phyloP scores from a whole-genome alignment of 2,888 invertebrate species.

The Phengaris alcon region DNA sequence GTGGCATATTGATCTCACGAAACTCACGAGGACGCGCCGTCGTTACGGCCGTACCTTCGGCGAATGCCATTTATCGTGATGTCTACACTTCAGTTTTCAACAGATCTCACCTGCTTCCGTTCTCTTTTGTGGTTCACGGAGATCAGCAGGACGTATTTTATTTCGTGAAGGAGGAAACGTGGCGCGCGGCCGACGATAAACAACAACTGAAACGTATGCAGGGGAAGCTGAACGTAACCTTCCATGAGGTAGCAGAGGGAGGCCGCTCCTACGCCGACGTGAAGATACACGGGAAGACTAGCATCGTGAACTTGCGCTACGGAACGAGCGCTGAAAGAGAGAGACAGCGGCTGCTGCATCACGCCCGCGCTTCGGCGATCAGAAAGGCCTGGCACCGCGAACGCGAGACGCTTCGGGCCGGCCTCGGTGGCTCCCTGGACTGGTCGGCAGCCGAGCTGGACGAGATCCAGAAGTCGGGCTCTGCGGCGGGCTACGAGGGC shows the following conservation, averaged over 20 bases:
- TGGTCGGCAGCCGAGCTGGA: constrained; percentile 94
- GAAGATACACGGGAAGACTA: constrained; percentile 93
- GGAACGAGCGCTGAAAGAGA: constrained; percentile 95
- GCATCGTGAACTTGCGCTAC: constrained; percentile 95
- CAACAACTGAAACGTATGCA: constrained; percentile 93
- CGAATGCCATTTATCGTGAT: constrained; percentile 93
- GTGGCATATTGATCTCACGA: constrained; percentile 90
- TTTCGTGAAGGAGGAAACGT: constrained; percentile 94
- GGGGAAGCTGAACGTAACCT: constrained; percentile 93
- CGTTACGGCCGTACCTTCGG: constrained; percentile 91
- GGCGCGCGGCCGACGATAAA: constrained; percentile 93
- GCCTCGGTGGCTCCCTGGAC: constrained; percentile 87
- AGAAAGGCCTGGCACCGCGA: constrained; percentile 96
- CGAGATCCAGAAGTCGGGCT: constrained; percentile 91
- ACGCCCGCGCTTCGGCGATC: constrained; percentile 92
- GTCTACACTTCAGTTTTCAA: constrained; percentile 96
- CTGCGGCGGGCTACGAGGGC: constrained; percentile 91
- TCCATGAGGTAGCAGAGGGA: constrained; percentile 90
- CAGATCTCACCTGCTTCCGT: constrained; percentile 90
- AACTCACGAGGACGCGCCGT: constrained; percentile 88
- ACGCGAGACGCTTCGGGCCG: constrained; percentile 88
- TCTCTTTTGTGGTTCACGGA: constrained; percentile 92
- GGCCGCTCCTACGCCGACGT: constrained; percentile 90
- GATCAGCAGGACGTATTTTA: constrained; percentile 95
- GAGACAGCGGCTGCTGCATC: constrained; percentile 91